Conservation (phyloP, 2,797 vertebrate species). For the Tenualosa ilisha region DNA sequence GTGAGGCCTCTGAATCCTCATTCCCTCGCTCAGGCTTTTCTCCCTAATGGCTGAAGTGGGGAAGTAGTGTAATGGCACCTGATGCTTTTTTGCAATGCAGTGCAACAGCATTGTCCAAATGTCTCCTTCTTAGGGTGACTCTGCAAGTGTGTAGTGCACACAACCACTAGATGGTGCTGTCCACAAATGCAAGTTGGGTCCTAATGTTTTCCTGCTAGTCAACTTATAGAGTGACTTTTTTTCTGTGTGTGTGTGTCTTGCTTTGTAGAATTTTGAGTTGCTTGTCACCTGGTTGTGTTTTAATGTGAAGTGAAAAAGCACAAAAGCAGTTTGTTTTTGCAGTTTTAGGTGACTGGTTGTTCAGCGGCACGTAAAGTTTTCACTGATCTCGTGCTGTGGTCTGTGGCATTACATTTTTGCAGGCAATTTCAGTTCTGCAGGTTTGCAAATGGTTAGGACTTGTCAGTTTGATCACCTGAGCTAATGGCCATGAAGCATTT, state of each 20-base stretch:
- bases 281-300: not conserved
- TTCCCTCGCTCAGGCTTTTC: not conserved
- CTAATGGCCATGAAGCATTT: not conserved
- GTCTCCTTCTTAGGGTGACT: not conserved
- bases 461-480: not conserved
- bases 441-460: not conserved
- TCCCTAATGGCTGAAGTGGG: not conserved
- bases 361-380: not conserved
- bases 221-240: not conserved
- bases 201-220: constrained; percentile 31
- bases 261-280: not conserved
- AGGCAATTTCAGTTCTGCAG: not conserved
- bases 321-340: not conserved
- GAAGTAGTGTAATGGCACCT: not conserved
- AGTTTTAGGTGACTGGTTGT: not conserved
- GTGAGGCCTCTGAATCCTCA: not conserved
- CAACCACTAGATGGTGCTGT: constrained; percentile 46
- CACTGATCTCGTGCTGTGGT: not conserved
- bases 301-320: not conserved
- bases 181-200: constrained; percentile 28
- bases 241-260: not conserved
- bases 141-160: constrained; percentile 1
- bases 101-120: not conserved
- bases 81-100: not conserved
- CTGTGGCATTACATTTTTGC: not conserved